A percentile compares a stretch with the other conserved stretches of the same genome.
These are phyloP conservation scores for Dimorphilus gyrociliatus DNA, from an alignment of 2,888 invertebrate genomes.

Conservation along the genomic window DNA sequence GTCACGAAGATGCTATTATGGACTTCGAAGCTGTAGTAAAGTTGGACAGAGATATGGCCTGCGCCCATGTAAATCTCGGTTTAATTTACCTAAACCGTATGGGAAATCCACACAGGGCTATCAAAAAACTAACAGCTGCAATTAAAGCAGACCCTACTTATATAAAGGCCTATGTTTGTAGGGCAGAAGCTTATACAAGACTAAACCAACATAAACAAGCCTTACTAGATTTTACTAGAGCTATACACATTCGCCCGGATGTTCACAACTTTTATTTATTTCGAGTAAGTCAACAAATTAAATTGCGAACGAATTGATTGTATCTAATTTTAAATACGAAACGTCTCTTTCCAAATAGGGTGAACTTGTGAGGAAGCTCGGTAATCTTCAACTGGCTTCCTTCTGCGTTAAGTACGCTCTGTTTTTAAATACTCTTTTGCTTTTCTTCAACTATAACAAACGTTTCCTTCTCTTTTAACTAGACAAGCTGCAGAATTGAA, in stretches of 20 bases:
- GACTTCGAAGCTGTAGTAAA: conserved; percentile 35
- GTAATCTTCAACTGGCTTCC: conserved; percentile 32
- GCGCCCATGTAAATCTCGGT: conserved; percentile 34
- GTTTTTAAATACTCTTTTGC: neutral
- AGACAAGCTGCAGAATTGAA: conserved; percentile 24
- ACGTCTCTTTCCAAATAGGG: no score
- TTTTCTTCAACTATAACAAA: neutral
- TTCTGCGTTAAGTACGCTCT: conserved; percentile 31
- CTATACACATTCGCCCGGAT: conserved; percentile 34
- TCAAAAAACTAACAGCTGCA: conserved; percentile 31
- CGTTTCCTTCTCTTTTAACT: conserved; percentile 4
- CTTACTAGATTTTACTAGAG: conserved; percentile 30
- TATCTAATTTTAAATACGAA: no score
- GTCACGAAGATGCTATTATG: conserved; percentile 32
- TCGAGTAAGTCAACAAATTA: conserved; percentile 19
- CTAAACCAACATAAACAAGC: conserved; percentile 30
- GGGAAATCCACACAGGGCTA: conserved; percentile 30
- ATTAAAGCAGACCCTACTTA: conserved; percentile 35
- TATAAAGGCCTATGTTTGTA: conserved; percentile 32
- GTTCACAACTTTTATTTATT: conserved; percentile 33
- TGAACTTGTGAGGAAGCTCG: conserved; percentile 29
- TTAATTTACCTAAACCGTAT: conserved; percentile 32
- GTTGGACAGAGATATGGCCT: conserved; percentile 29
- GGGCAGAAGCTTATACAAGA: conserved; percentile 32
- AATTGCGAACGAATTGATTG: neutral